Conservation (phyloP, 1,140 invertebrate species). For the Battus philenor region DNA sequence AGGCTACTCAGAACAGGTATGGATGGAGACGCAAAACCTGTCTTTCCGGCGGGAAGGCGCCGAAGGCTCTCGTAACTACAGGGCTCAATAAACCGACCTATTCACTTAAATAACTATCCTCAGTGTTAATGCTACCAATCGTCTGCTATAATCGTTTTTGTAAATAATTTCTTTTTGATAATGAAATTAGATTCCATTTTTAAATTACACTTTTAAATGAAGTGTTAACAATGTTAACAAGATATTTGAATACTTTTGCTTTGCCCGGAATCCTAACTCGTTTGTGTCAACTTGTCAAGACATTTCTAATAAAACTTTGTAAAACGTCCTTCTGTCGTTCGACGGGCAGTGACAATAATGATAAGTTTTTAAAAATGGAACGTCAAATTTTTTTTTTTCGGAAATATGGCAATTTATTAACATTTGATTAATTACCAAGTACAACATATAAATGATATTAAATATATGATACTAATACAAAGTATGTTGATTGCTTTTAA, state of each 20-base stretch:
- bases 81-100: neutral
- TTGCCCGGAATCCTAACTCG: slow-evolving; percentile 49
- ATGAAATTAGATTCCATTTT: too few species aligned
- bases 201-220: too few species aligned
- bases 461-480: too few species aligned
- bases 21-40: slow-evolving; percentile 11
- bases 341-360: too few species aligned
- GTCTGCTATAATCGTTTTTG: slow-evolving; percentile 1
- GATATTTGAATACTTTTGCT: too few species aligned
- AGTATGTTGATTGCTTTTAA: too few species aligned
- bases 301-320: slow-evolving; percentile 67
- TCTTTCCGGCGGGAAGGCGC: slow-evolving; percentile 5
- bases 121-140: slow-evolving; percentile 6
- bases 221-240: too few species aligned
- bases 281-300: slow-evolving; percentile 58
- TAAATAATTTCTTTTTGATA: slow-evolving; percentile 3
- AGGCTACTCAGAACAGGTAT: slow-evolving; percentile 9
- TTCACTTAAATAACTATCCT: slow-evolving; percentile 7
- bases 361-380: too few species aligned
- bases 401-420: too few species aligned
- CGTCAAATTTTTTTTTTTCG: too few species aligned
- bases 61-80: slow-evolving; percentile 5
- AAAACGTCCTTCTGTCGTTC: slow-evolving; percentile 22
- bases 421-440: too few species aligned
- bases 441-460: too few species aligned